Evolutionary conservation across 2,113 vertebrate species (phyloP), one percentile per base, ranked within the genome.

Genomic region (Hirundichthys speculiger): DNA sequence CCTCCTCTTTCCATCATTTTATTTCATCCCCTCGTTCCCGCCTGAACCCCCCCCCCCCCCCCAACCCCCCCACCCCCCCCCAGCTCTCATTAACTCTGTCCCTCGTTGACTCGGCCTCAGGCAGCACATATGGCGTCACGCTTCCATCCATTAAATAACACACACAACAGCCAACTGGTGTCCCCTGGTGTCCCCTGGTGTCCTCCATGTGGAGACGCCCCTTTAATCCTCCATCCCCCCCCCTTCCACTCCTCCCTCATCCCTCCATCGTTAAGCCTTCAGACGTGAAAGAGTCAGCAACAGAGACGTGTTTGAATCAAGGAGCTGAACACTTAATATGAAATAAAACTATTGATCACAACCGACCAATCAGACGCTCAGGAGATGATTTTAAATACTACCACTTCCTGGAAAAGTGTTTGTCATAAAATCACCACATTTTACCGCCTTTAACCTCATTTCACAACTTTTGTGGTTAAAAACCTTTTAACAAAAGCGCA

Each of bases 41-140:
- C 25, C 25, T 27, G 6, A n/a, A 43, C 41, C 15, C 5, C 14
- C 20, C 9, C n/a, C 19, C 18, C 42, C 40, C 38, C 3, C 13
- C 4, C 9, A 13, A n/a, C n/a, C 13, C 24, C 25, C 51, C 21
- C 10, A 16, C 10, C 16, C 10, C 16, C 19, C 4, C 27, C 46
- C 20, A 14, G 19, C 13, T 69, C 56, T 77, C 64, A 70, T 80
- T 79, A 77, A 49, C 64, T 59, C 24, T 3, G 58, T 25, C 63
- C 51, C 46, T 61, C 42, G 2, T 55, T 51, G 11, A 20, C 6
- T 4, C 15, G 40, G 76, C 86, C 79, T 77, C 64, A 38, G 79
- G 86, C 81, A 22, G 47, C 77, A 84, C 81, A 88, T 82, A 84
- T 80, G 77, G 86, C 39, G 3, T 73, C 83, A 75, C 60, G 21